These are phyloP conservation scores for Carollia perspicillata DNA, from an alignment of 2,113 vertebrate species.

Conservation along the genomic window DNA sequence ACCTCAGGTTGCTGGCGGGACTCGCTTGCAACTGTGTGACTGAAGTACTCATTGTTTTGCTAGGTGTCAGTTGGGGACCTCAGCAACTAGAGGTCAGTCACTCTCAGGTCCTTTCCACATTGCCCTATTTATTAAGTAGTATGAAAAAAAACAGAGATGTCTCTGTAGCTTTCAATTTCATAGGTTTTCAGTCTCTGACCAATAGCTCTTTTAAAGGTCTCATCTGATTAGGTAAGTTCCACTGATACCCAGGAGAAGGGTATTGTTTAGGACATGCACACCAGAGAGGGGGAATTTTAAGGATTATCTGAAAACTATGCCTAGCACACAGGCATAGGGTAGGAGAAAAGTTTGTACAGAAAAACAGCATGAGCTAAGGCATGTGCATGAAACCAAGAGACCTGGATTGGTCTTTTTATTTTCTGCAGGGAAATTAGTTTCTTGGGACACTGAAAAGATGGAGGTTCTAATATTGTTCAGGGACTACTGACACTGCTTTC, in stretches of 20 bases:
- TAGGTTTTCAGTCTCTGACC: background rate
- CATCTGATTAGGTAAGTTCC: background rate
- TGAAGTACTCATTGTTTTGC: background rate
- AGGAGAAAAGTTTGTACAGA: background rate
- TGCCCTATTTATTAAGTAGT: background rate
- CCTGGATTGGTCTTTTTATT: background rate
- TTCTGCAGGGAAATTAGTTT: background rate
- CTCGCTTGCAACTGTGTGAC: background rate
- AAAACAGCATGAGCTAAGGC: background rate
- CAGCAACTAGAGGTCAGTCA: background rate
- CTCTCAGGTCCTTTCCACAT: background rate
- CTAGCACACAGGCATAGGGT: rapidly evolving
- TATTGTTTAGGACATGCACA: background rate
- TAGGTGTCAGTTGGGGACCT: background rate
- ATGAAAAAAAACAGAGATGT: background rate
- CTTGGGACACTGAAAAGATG: background rate
- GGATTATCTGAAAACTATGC: background rate
- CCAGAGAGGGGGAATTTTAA: background rate
- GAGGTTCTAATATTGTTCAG: background rate
- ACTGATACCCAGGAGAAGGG: background rate
- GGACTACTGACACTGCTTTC: background rate
- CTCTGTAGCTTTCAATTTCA: background rate
- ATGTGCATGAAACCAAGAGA: background rate
- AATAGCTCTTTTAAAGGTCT: background rate
- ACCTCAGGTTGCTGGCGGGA: background rate